phyloP scores from a whole-genome alignment of 2,113 vertebrate species.

The Pseudorhombus dupliciocellatus region DNA sequence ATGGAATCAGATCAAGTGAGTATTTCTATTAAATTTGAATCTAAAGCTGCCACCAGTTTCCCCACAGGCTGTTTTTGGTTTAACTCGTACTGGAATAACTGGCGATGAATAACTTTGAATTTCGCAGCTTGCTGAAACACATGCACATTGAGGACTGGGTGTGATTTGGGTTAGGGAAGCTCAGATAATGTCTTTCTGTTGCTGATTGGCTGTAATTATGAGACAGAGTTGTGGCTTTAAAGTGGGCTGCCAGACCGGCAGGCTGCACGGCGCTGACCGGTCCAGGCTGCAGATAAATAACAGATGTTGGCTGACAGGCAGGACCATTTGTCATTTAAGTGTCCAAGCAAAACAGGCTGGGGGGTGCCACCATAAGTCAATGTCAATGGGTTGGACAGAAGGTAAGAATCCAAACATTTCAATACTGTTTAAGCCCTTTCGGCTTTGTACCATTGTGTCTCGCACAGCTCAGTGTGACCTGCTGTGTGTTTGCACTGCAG shows the following conservation, averaged over 20 bases:
- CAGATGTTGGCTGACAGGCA: slow-evolving; percentile 72
- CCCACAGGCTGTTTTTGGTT: background rate
- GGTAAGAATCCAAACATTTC: slow-evolving; percentile 57
- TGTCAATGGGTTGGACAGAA: slow-evolving; percentile 46
- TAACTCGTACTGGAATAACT: slow-evolving; percentile 6
- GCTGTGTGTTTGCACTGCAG: slow-evolving; percentile 19
- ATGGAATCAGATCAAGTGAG: too few relatives aligned
- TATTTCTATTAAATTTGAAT: too few relatives aligned
- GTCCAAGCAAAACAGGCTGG: slow-evolving; percentile 67
- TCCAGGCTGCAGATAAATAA: slow-evolving; percentile 61
- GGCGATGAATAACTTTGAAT: slow-evolving; percentile 2
- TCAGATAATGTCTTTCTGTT: slow-evolving; percentile 30
- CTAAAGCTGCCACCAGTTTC: too few relatives aligned
- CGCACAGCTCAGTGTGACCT: background rate
- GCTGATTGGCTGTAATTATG: slow-evolving; percentile 44
- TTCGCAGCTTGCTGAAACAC: background rate
- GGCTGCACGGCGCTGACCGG: slow-evolving; percentile 35
- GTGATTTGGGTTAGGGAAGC: slow-evolving; percentile 19
- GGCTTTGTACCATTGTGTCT: slow-evolving; percentile 3
- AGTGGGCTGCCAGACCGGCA: slow-evolving; percentile 45
- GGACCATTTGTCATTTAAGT: slow-evolving; percentile 70
- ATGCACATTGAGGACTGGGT: slow-evolving; percentile 4
- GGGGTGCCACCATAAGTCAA: slow-evolving; percentile 68
- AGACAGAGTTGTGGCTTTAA: slow-evolving; percentile 44
- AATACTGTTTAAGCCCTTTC: slow-evolving; percentile 45